A percentile compares a stretch with the other conserved stretches of the same genome.
phyloP scores from a whole-genome alignment of 2,113 vertebrate genomes.

The Erpornis zantholeuca region DNA sequence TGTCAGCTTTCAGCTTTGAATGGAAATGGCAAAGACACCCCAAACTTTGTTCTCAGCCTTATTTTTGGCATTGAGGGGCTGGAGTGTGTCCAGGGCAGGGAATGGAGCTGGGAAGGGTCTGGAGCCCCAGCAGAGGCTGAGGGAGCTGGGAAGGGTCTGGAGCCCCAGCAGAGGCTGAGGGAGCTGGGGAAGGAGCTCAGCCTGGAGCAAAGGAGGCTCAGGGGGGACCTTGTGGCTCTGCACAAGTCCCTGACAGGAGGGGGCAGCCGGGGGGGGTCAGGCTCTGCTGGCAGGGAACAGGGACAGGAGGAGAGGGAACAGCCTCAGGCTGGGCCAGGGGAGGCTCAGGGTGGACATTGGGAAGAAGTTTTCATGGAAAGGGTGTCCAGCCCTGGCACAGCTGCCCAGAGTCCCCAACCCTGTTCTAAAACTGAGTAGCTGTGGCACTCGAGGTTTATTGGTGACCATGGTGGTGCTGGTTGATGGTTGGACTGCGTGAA shows the following conservation, averaged over 20 bases:
- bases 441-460: background rate
- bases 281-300: background rate
- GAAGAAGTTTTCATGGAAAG: accelerated
- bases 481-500: background rate
- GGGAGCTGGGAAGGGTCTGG: background rate
- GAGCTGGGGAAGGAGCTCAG: background rate
- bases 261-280: background rate
- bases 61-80: background rate
- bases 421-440: accelerated
- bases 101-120: background rate
- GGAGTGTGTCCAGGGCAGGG: accelerated
- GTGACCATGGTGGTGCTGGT: background rate
- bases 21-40: background rate
- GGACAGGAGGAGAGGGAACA: background rate
- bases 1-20: background rate
- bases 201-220: background rate
- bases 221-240: background rate
- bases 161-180: too few species aligned
- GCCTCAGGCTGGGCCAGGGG: background rate
- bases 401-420: background rate
- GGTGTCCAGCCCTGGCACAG: too few species aligned
- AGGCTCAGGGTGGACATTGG: background rate
- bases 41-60: background rate
- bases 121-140: too few species aligned
- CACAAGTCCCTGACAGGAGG: background rate